These are phyloP conservation scores for Lordiphosa fenestrarum DNA, from an alignment of 2,888 invertebrate genomes.

Conservation along the genomic window DNA sequence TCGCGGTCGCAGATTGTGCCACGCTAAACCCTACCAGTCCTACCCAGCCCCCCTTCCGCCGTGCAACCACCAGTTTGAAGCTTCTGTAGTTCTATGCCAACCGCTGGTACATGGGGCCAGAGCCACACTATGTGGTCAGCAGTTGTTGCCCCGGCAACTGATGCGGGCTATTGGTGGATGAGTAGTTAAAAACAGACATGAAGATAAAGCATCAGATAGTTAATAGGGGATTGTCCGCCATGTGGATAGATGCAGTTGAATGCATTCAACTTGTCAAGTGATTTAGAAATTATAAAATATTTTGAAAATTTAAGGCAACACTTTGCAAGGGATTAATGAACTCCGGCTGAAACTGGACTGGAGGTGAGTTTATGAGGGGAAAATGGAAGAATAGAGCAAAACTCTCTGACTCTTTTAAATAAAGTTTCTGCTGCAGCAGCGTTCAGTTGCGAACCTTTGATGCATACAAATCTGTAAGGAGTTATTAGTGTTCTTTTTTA, in stretches of 20 bases:
- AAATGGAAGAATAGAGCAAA: no score
- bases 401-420: no score
- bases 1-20: conserved; percentile 33
- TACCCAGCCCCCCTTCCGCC: no score
- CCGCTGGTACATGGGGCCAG: conserved; percentile 7
- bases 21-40: not conserved
- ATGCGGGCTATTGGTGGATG: conserved; percentile 29
- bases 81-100: not conserved
- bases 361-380: no score
- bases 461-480: no score
- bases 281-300: conserved; percentile 8
- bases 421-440: no score
- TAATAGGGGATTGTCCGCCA: conserved; percentile 1
- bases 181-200: conserved; percentile 12
- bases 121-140: conserved; percentile 52
- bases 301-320: not conserved
- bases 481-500: no score
- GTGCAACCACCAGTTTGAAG: not conserved
- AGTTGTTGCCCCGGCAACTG: conserved; percentile 30
- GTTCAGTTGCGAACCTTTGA: no score
- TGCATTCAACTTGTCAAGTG: conserved; percentile 8
- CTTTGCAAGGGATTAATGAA: conserved; percentile 5
- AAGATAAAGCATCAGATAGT: conserved; percentile 7
- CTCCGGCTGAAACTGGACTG: not conserved
- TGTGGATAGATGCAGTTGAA: conserved; percentile 7